Evolutionary conservation across 2,888 invertebrate species (phyloP).

Genomic region (Pandemis cinnamomeana): DNA sequence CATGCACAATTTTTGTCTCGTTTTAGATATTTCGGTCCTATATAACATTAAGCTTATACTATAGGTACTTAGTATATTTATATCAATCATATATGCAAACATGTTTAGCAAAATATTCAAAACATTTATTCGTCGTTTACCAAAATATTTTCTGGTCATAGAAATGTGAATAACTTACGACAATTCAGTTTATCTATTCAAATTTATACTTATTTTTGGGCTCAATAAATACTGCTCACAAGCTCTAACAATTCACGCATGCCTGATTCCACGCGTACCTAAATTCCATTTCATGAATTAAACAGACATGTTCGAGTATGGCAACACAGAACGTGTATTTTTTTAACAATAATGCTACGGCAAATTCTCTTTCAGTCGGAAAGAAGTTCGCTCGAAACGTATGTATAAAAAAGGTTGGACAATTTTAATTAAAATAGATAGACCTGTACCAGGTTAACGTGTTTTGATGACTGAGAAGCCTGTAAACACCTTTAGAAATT

Average conservation of each 20-base stretch:
- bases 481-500: too few relatives aligned
- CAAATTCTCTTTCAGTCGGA: not conserved
- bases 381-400: too few relatives aligned
- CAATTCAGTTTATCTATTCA: not conserved
- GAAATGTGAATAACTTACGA: not conserved
- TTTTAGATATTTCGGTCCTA: too few relatives aligned
- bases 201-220: not conserved
- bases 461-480: too few relatives aligned
- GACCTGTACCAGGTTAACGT: too few relatives aligned
- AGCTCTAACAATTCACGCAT: not conserved
- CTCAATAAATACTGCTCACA: slow-evolving; percentile 7
- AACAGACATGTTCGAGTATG: not conserved
- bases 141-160: not conserved
- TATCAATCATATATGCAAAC: too few relatives aligned
- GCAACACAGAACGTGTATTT: not conserved
- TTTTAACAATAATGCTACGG: slow-evolving; percentile 8
- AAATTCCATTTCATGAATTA: not conserved
- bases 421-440: too few relatives aligned
- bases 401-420: too few relatives aligned
- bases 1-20: too few relatives aligned
- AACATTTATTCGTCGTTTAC: not conserved
- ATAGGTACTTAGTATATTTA: too few relatives aligned
- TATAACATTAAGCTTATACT: too few relatives aligned
- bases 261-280: not conserved
- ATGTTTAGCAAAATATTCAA: not conserved